Conservation (phyloP, 2,888 invertebrate genomes). For the Merodon equestris region DNA sequence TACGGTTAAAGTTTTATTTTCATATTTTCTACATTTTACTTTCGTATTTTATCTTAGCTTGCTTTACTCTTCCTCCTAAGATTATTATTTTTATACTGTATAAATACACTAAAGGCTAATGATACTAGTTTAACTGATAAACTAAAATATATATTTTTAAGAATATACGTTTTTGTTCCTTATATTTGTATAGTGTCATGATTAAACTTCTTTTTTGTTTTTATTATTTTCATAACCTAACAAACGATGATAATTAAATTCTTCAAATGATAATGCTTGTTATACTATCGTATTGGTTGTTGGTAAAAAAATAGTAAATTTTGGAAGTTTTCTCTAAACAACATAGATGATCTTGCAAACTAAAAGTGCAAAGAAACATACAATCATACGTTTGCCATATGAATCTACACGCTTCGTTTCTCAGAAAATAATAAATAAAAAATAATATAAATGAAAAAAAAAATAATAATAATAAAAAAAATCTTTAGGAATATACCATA, state of each 20-base stretch:
- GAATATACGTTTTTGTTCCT: slow-evolving; percentile 58
- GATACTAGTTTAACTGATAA: slow-evolving; percentile 64
- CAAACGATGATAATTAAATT: slow-evolving; percentile 18
- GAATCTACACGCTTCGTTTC: no score
- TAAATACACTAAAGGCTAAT: slow-evolving; percentile 67
- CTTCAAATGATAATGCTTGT: slow-evolving; percentile 7
- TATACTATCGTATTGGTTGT: neutral
- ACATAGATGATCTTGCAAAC: no score
- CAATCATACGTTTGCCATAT: no score
- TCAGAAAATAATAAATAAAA: neutral
- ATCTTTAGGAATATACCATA: no score
- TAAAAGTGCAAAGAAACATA: no score
- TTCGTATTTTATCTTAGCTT: slow-evolving; percentile 51
- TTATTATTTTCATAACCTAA: slow-evolving; percentile 26
- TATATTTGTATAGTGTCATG: slow-evolving; percentile 64
- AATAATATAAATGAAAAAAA: slow-evolving; percentile 1
- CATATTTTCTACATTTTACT: slow-evolving; percentile 61
- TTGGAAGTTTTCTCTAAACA: slow-evolving; percentile 33
- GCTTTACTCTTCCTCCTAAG: slow-evolving; percentile 47
- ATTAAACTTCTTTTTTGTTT: slow-evolving; percentile 51
- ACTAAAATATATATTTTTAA: slow-evolving; percentile 40
- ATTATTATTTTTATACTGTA: slow-evolving; percentile 44
- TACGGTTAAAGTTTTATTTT: slow-evolving; percentile 67
- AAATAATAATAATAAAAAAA: no score
- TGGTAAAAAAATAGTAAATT: slow-evolving; percentile 12